These are phyloP conservation scores for Solenopsis invicta DNA, from an alignment of 1,140 invertebrate species.

Conservation along the genomic window DNA sequence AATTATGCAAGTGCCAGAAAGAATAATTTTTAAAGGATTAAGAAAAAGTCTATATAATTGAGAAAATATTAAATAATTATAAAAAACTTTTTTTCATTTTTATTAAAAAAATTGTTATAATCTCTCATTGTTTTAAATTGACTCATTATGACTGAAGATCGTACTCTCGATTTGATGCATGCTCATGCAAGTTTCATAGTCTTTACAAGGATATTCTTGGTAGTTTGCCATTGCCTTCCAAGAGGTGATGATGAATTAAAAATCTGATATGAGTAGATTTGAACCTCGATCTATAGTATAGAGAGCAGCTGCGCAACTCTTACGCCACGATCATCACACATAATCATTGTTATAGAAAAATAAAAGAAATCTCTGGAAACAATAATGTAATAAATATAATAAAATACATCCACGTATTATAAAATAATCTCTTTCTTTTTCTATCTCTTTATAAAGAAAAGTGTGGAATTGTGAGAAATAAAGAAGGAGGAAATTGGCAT, in stretches of 20 bases:
- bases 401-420: not conserved
- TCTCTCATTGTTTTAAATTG: too few relatives aligned
- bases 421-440: not conserved
- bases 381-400: not conserved
- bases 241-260: too few relatives aligned
- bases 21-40: not conserved
- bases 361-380: not conserved
- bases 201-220: too few relatives aligned
- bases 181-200: too few relatives aligned
- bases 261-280: too few relatives aligned
- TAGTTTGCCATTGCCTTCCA: too few relatives aligned
- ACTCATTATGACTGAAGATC: too few relatives aligned
- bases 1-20: constrained; percentile 20
- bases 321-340: not conserved
- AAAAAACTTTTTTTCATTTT: too few relatives aligned
- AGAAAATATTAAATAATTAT: not conserved
- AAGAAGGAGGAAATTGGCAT: not conserved
- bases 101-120: constrained; percentile 1
- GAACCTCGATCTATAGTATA: too few relatives aligned
- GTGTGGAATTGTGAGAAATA: not conserved
- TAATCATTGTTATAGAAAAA: not conserved
- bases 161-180: too few relatives aligned
- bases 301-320: too few relatives aligned
- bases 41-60: not conserved
- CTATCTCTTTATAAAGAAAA: not conserved